Percentiles rank a stretch among this genome's conserved stretches.
Evolutionary conservation across 2,797 vertebrate genomes (phyloP).

Genomic region (Nothura maculosa): DNA sequence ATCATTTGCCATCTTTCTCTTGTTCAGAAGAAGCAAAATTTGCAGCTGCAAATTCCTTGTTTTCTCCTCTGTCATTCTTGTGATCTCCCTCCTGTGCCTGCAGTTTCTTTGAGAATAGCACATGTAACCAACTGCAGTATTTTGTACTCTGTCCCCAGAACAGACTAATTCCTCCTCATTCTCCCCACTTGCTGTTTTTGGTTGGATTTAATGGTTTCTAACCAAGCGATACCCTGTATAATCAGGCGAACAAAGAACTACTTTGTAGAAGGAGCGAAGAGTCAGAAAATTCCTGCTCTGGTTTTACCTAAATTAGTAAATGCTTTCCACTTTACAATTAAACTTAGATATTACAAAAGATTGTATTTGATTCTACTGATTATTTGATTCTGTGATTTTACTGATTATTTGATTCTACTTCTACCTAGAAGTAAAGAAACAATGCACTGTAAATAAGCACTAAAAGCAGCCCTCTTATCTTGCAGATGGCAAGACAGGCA

Average conservation of each 20-base stretch:
- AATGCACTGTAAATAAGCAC: neutral
- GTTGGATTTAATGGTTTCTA: neutral
- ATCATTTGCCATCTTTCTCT: neutral
- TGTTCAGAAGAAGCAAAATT: neutral
- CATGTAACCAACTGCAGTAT: neutral
- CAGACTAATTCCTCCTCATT: neutral
- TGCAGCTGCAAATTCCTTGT: neutral
- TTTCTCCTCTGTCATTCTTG: neutral
- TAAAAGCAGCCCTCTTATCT: constrained; percentile 28
- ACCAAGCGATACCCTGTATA: neutral
- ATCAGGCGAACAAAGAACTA: neutral
- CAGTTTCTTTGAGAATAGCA: neutral
- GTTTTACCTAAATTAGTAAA: neutral
- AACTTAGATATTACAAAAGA: neutral
- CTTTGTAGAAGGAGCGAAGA: neutral
- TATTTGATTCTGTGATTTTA: too few species aligned
- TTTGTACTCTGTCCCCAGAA: neutral
- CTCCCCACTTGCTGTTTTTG: neutral
- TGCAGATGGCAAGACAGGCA: constrained; percentile 86
- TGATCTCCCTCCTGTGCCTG: neutral
- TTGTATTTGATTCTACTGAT: neutral
- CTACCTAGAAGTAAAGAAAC: neutral
- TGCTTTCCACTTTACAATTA: neutral
- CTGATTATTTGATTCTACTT: too few species aligned
- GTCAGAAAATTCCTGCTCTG: neutral